Conservation (phyloP, 1,140 invertebrate species). For the Hylaeus anthracinus region DNA sequence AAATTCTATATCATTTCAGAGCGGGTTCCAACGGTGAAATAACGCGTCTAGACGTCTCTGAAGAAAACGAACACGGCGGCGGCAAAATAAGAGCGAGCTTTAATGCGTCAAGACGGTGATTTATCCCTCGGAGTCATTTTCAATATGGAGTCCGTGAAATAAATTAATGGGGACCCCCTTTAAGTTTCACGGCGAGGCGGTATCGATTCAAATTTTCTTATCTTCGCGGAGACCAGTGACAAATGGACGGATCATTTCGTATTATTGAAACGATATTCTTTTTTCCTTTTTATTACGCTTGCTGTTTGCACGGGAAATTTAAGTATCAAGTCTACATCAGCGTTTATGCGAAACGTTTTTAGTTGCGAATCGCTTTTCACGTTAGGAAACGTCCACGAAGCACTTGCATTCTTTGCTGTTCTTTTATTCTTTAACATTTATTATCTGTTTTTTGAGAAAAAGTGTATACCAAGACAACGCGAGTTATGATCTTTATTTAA, state of each 20-base stretch:
- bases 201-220: constrained; percentile 10
- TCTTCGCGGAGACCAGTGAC: not conserved
- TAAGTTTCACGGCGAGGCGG: not conserved
- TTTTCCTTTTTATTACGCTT: constrained; percentile 18
- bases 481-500: too few relatives aligned
- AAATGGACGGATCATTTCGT: constrained; percentile 19
- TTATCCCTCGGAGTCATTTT: constrained; percentile 34
- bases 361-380: too few relatives aligned
- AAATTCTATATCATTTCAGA: constrained; percentile 70
- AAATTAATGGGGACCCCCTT: constrained; percentile 33
- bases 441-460: too few relatives aligned
- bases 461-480: too few relatives aligned
- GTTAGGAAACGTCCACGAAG: too few relatives aligned
- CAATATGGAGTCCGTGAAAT: constrained; percentile 30
- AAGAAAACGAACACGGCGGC: constrained; percentile 32
- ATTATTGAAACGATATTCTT: not conserved
- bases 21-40: constrained; percentile 57
- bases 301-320: too few relatives aligned
- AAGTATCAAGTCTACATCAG: too few relatives aligned
- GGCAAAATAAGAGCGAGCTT: constrained; percentile 21
- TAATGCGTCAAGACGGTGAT: constrained; percentile 35
- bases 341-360: too few relatives aligned
- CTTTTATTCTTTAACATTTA: too few relatives aligned
- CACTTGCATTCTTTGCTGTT: too few relatives aligned
- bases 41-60: constrained; percentile 64